Evolutionary conservation across 2,113 vertebrate species (phyloP).

Genomic region (Gymnobelideus leadbeateri): DNA sequence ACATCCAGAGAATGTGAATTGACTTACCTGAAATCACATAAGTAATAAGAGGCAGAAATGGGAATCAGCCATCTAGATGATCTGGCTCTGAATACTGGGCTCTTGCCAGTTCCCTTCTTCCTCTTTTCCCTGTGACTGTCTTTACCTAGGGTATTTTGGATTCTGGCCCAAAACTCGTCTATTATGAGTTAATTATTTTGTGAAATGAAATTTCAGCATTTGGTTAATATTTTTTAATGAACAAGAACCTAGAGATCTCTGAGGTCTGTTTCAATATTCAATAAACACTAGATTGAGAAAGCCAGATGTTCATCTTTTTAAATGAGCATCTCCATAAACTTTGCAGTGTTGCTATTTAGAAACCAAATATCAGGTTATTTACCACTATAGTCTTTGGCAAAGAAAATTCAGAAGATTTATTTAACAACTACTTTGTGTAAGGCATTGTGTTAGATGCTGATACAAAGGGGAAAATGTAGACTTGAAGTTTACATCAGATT

Average conservation of each 20-base stretch:
- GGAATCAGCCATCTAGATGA: background rate
- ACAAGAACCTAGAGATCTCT: background rate
- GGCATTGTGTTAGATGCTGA: background rate
- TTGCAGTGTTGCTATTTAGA: background rate
- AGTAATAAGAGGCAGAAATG: background rate
- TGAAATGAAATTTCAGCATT: background rate
- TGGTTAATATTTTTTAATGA: background rate
- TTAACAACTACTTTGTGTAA: background rate
- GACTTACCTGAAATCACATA: background rate
- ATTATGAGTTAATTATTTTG: background rate
- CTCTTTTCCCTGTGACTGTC: background rate
- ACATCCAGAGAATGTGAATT: background rate
- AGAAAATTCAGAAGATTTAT: background rate
- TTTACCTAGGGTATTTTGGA: background rate
- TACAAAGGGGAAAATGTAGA: background rate
- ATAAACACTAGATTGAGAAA: background rate
- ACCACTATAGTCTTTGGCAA: background rate
- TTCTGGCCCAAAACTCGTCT: background rate
- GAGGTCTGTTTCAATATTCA: background rate
- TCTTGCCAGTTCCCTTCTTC: background rate
- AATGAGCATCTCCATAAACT: background rate
- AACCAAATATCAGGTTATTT: background rate
- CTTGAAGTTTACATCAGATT: background rate
- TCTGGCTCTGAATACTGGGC: background rate
- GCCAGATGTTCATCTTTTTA: background rate